These are phyloP conservation scores for Amblyjoppa fuscipennis DNA, from an alignment of 2,888 invertebrate species.

Conservation along the genomic window DNA sequence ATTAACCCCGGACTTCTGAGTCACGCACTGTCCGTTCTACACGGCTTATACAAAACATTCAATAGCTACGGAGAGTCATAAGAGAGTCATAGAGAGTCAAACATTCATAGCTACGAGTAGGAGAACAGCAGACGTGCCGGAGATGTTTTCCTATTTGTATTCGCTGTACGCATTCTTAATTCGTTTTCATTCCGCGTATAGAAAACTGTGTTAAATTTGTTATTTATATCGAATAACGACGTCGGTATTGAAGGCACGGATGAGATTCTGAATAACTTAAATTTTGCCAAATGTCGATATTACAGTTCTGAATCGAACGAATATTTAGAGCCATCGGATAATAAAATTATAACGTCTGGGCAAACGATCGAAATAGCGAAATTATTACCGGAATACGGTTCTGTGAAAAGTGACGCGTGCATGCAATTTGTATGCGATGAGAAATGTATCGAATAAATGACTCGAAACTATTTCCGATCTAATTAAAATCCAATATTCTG, in stretches of 20 bases:
- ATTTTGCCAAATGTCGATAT: no score
- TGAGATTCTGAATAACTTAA: not conserved
- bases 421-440: no score
- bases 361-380: no score
- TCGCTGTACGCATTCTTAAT: not conserved
- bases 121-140: not conserved
- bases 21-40: conserved; percentile 14
- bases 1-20: conserved; percentile 16
- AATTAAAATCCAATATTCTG: no score
- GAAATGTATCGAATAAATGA: no score
- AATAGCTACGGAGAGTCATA: not conserved
- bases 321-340: no score
- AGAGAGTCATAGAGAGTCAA: not conserved
- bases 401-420: no score
- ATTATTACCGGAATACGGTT: no score
- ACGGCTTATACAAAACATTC: not conserved
- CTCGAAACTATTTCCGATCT: no score
- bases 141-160: not conserved
- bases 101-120: not conserved
- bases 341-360: no score
- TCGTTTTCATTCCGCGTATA: not conserved
- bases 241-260: not conserved
- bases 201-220: not conserved
- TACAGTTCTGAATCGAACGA: no score
- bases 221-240: no score